Evolutionary conservation across 2,113 vertebrate genomes (phyloP).

Genomic region (Motacilla alba): DNA sequence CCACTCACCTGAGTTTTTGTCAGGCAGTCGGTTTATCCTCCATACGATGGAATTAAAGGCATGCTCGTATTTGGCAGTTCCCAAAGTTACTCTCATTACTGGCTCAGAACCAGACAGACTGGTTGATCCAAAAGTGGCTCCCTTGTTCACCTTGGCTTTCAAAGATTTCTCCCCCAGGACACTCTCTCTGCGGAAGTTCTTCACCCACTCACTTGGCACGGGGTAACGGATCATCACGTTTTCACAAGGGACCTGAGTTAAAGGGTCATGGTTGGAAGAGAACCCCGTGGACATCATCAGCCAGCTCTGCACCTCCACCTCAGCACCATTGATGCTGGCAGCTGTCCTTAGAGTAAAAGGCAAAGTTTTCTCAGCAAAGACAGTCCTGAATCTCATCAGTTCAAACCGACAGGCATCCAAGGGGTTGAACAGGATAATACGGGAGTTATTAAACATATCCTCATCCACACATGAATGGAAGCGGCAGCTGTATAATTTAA

Average conservation of each 20-base stretch:
- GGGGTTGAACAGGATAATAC: constrained; percentile 80
- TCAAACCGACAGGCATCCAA: constrained; percentile 82
- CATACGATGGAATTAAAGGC: constrained; percentile 89
- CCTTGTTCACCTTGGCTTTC: constrained; percentile 89
- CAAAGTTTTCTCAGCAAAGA: constrained; percentile 82
- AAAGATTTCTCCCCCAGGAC: constrained; percentile 86
- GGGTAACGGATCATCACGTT: constrained; percentile 86
- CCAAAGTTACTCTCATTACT: constrained; percentile 89
- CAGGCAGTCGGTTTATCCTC: constrained; percentile 86
- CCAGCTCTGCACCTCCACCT: constrained; percentile 91
- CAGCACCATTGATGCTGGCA: constrained; percentile 80
- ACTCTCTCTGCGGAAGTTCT: constrained; percentile 87
- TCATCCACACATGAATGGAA: constrained; percentile 83
- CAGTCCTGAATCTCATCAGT: constrained; percentile 82
- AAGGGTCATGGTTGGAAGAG: constrained; percentile 82
- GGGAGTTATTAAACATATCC: constrained; percentile 73
- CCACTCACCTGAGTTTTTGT: constrained; percentile 89
- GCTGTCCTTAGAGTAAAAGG: constrained; percentile 85
- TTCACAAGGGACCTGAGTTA: constrained; percentile 86
- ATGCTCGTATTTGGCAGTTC: constrained; percentile 88
- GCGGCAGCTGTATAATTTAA: constrained; percentile 77
- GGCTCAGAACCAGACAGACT: constrained; percentile 85
- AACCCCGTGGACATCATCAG: constrained; percentile 85
- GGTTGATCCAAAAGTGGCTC: constrained; percentile 83
- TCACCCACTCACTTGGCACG: constrained; percentile 85